Evolutionary conservation across 2,797 vertebrate genomes (phyloP), one percentile per base, ranked within the genome.

Genomic region (Muscicapa striata): DNA sequence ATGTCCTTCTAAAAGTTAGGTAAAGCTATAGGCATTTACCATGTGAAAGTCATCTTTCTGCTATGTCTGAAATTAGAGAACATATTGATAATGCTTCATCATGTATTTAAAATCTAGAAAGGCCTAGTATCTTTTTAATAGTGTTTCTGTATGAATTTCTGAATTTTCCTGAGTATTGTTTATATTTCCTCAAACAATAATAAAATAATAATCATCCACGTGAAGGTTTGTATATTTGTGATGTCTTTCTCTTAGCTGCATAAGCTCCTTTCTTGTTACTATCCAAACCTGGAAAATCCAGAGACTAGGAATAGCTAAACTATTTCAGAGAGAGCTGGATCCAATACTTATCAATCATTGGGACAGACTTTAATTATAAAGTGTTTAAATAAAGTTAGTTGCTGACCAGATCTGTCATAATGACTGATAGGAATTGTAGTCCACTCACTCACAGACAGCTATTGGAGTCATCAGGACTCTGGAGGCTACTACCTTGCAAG

Each of bases 301-400:
- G 61, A 67, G 38, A 61, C 21, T n/a, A 66, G 27, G 68, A 88
- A 40, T 9, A 85, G 51, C 46, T 82, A 46, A 94, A 89, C 11
- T 90, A 23, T 76, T 61, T 63, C 38, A 82, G 63, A 49, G 15
- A 48, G 24, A 52, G 45, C 18, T 82, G 67, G 41, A 93, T 89
- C 27, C 84, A 90, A 89, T 89, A 89, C 20, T 27, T 94, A 87
- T 76, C 88, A 87, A 72, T 90, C 88, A 80, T 5, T 38, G 32
- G 77, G 70, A 94, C 78, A 92, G 67, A 19, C 32, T 94, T 89
- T 92, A 95, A 93, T 93, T 93, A 79, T 87, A 77, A 95, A 76
- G 13, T 82, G 84, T 74, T 94, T 95, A 94, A 95, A 82, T 95
- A 94, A 90, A 96, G 77, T 95, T 92, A 76, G 32, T 73, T 94